Evolutionary conservation across 2,797 vertebrate genomes (phyloP), one percentile per base, ranked within the genome.

Genomic region (Typhlichthys subterraneus): DNA sequence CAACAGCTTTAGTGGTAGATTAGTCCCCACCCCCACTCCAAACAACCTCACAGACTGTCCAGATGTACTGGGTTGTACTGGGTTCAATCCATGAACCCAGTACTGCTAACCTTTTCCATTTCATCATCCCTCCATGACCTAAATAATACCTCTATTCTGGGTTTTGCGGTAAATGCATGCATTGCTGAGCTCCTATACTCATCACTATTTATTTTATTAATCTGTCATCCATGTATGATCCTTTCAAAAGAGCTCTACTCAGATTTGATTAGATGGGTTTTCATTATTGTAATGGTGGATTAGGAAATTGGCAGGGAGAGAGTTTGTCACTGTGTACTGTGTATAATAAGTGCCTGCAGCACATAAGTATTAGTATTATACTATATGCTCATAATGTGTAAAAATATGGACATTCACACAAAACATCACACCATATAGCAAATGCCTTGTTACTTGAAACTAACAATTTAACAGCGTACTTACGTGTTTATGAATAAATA

Each of bases 201-300:
- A 56, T 69, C 58, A 74, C 65, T 64, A 76, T 76, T 63, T 80
- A 67, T 81, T 83, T 83, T 85, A 84, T 83, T 87, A 88, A 87
- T 88, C 78, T 76, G 70, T 76, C 45, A 79, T 86, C 73, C 69
- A 66, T 77, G 75, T 59, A 70, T 80, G 79, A 89, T 87, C 78
- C 83, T 77, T 88, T 88, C 78, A 86, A 72, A 77, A 73, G 53
- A 70, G 83, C 77, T 71, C 70, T 70, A 54, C 49, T 76, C 69
- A 88, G 81, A 91, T 90, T 92, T 69, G 74, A 89, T 90, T 89
- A 90, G 68, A 87, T 85, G 85, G 75, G 72, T 75, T 92, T 91
- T 92, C 87, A 93, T 92, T 92, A 88, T 76, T 74, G 72, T 93
- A 91, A 92, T 92, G 87, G 85, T 74, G 79, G 87, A 86, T 88